phyloP scores from a whole-genome alignment of 1,140 invertebrate species.

The Agraylea sexmaculata region DNA sequence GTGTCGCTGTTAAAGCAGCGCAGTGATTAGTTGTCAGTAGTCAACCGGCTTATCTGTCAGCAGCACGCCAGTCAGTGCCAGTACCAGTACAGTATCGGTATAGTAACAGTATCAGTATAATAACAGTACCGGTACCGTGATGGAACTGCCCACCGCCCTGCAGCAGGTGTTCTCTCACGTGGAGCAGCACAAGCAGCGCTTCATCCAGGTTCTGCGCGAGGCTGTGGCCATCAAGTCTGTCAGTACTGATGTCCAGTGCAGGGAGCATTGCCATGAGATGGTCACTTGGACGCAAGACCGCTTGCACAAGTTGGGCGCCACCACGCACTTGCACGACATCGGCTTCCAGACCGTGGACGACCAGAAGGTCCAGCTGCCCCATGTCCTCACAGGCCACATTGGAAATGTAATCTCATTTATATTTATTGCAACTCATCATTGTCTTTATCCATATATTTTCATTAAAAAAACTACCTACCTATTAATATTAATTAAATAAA shows the following conservation, averaged over 20 bases:
- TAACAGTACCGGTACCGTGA: too few relatives aligned
- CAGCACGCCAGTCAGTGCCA: too few relatives aligned
- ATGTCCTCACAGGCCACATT: conserved; percentile 73
- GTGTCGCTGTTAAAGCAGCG: too few relatives aligned
- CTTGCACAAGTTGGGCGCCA: conserved; percentile 64
- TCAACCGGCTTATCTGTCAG: too few relatives aligned
- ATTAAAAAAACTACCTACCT: not conserved
- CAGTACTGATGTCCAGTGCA: conserved; percentile 76
- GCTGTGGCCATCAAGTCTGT: conserved; percentile 92
- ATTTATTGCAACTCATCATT: conserved; percentile 2
- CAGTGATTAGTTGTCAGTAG: too few relatives aligned
- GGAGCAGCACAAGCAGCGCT: conserved; percentile 63
- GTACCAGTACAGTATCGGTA: too few relatives aligned
- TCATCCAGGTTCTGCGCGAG: conserved; percentile 69
- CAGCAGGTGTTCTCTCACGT: conserved; percentile 52
- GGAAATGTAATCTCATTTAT: conserved; percentile 52
- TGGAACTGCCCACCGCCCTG: conserved; percentile 20
- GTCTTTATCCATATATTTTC: not conserved
- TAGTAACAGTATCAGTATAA: too few relatives aligned
- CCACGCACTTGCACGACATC: conserved; percentile 65
- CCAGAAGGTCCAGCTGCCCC: conserved; percentile 64
- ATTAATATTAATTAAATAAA: too few relatives aligned
- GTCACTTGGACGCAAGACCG: conserved; percentile 66
- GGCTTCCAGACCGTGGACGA: conserved; percentile 72
- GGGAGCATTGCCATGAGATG: conserved; percentile 54